Evolutionary conservation across 2,797 vertebrate species (phyloP).

Genomic region (Psittacula derbiana): DNA sequence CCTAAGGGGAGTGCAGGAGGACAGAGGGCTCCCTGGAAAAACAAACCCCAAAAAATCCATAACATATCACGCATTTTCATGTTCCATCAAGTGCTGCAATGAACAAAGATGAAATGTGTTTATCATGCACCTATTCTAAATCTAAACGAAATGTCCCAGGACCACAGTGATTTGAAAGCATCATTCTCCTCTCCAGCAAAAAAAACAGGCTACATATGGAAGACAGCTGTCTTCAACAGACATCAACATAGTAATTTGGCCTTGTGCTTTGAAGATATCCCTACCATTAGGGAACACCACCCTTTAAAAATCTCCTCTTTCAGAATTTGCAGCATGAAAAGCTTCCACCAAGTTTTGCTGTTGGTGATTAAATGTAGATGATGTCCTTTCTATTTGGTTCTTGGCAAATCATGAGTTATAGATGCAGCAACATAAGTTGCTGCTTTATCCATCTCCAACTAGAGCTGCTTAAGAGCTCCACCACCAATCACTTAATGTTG

Average conservation of each 20-base stretch:
- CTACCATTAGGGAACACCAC: background rate
- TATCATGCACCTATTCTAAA: background rate
- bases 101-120: background rate
- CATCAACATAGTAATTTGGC: background rate
- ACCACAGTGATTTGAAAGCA: background rate
- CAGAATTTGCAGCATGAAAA: background rate
- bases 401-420: background rate
- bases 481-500: background rate
- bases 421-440: background rate
- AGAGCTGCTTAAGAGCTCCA: background rate
- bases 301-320: background rate
- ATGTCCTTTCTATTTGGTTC: background rate
- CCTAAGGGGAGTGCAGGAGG: background rate
- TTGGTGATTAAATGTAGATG: background rate
- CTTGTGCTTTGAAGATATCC: rapidly evolving
- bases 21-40: background rate
- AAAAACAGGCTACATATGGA: background rate
- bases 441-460: background rate
- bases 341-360: background rate
- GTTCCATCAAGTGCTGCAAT: background rate
- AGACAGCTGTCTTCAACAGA: background rate
- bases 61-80: background rate
- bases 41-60: rapidly evolving
- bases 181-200: background rate
- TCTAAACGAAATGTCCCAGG: background rate